A percentile compares a stretch with the other conserved stretches of the same genome.
Conservation (phyloP, 2,797 vertebrate species). For the Myotis findleyi region DNA sequence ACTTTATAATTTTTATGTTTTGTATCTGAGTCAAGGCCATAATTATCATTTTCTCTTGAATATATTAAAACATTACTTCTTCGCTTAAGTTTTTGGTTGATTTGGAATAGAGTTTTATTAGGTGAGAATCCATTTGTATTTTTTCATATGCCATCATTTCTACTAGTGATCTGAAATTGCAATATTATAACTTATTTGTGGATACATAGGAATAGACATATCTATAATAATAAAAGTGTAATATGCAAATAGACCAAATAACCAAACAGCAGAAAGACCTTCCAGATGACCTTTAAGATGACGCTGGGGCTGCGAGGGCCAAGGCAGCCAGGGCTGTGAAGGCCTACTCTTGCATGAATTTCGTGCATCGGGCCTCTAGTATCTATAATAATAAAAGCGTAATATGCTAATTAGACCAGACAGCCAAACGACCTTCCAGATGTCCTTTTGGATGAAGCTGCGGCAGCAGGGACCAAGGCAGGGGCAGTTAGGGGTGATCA, state of each 20-base stretch:
- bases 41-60: not conserved
- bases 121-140: not conserved
- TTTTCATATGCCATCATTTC: not conserved
- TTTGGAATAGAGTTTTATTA: not conserved
- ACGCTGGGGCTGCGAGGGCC: no score
- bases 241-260: no score
- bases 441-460: rapidly evolving
- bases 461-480: no score
- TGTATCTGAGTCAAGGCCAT: not conserved
- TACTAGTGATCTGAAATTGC: not conserved
- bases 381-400: not conserved
- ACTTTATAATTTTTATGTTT: not conserved
- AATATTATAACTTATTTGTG: not conserved
- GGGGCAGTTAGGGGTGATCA: no score
- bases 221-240: not conserved
- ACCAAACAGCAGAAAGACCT: no score
- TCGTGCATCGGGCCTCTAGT: no score
- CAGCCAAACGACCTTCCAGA: no score
- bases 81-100: not conserved
- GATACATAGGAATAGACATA: not conserved
- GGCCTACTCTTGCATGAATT: no score
- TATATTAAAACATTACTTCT: not conserved
- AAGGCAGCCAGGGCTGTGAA: no score
- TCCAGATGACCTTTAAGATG: no score
- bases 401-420: no score